Evolutionary conservation across 2,113 vertebrate species (phyloP), one percentile per base, ranked within the genome.

Genomic region (Hypomesus transpacificus): DNA sequence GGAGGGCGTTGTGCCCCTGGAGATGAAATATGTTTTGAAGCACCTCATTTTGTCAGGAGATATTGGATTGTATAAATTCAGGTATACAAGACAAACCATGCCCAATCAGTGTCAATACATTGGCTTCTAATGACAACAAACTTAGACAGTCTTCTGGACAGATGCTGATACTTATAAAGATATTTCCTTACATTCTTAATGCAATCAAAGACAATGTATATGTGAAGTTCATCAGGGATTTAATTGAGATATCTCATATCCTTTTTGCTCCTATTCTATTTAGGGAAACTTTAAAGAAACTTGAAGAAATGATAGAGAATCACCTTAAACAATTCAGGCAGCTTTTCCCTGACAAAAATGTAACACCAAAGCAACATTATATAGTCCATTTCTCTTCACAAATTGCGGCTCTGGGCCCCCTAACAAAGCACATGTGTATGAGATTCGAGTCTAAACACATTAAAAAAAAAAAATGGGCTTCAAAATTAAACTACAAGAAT

Each of bases 261-360:
- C 1, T 76, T 28, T 66, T 76, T 77, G 58, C 70, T 72, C 76
- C 66, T 26, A 31, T 74, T 66, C 65, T 70, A 31, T n/a, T 60
- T 74, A 39, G 69, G 3, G 7, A 16, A 54, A 78, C 76, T 54
- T 9, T 70, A 50, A 3, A 21, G 21, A 57, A 17, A n/a, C 11
- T 66, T 18, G 66, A 73, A 54, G 16, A 28, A 22, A 34, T 74
- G 28, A 61, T 68, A 11, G 65, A 68, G 20, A 16, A 61, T 0
- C 65, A 74, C 21, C 56, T 74, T 8, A 68, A 60, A 28, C 72
- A 74, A 17, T 59, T 74, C 18, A 68, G 68, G 20, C 54, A 74
- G 14, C 46, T 74, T 20, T 74, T 74, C 63, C 65, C 72, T 28
- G 72, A 74, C 21, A 31, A 4, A 6, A 74, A 67, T 39, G 68